Evolutionary conservation across 2,113 vertebrate species (phyloP).

Genomic region (Chascanopsetta lugubris): DNA sequence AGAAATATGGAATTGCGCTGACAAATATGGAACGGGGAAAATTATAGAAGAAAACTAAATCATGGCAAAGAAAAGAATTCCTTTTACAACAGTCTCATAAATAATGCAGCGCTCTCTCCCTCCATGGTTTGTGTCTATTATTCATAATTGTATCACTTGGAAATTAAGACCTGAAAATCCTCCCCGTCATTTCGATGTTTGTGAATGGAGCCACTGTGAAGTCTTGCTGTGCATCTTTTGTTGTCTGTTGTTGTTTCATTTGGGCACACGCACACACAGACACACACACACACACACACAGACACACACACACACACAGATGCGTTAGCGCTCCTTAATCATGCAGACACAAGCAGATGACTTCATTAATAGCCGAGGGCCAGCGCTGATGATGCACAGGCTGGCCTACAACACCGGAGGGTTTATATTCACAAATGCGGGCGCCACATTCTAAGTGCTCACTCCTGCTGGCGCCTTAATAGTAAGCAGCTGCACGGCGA

Average conservation of each 20-base stretch:
- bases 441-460: constrained; percentile 57
- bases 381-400: constrained; percentile 62
- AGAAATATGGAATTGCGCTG: constrained; percentile 73
- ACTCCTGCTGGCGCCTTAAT: constrained; percentile 51
- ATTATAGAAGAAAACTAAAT: constrained; percentile 66
- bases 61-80: constrained; percentile 39
- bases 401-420: constrained; percentile 47
- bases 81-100: constrained; percentile 45
- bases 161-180: background rate
- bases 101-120: constrained; percentile 34
- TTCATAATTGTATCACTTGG: constrained; percentile 22
- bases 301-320: constrained; percentile 7
- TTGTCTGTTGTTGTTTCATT: constrained; percentile 52
- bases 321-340: constrained; percentile 61
- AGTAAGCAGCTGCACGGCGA: constrained; percentile 58
- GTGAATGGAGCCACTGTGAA: constrained; percentile 11
- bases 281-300: constrained; percentile 4
- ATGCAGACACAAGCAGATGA: constrained; percentile 68
- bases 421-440: constrained; percentile 46
- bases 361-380: constrained; percentile 71
- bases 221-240: constrained; percentile 36
- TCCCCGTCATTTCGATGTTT: constrained; percentile 23
- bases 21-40: constrained; percentile 58
- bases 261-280: constrained; percentile 22
- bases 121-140: constrained; percentile 13